phyloP scores from a whole-genome alignment of 2,113 vertebrate genomes.

The Tamias sibiricus region DNA sequence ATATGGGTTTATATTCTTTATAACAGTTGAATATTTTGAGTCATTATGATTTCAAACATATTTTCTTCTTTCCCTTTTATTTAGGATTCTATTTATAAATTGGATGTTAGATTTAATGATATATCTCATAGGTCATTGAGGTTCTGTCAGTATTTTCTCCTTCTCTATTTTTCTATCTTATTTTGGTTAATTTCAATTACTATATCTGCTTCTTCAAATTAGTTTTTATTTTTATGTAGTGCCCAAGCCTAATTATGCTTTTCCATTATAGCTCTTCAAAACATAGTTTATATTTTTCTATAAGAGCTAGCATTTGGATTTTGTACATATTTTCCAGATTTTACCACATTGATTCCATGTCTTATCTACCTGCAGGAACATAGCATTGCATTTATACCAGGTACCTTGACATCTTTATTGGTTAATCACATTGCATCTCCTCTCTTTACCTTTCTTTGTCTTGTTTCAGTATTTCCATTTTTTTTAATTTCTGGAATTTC shows the following conservation, averaged over 20 bases:
- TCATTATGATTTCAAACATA: neutral
- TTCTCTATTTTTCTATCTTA: neutral
- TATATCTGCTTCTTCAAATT: neutral
- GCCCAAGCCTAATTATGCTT: neutral
- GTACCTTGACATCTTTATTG: neutral
- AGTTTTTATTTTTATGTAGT: neutral
- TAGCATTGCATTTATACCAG: neutral
- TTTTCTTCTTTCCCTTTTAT: neutral
- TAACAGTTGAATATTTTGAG: neutral
- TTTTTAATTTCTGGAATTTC: neutral
- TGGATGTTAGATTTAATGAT: neutral
- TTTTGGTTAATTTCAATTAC: neutral
- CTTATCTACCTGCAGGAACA: neutral
- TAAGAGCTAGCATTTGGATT: neutral
- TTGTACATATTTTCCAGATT: neutral
- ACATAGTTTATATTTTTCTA: neutral
- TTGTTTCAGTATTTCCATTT: neutral
- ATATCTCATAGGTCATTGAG: neutral
- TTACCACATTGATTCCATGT: neutral
- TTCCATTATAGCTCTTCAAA: neutral
- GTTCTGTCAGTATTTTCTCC: neutral
- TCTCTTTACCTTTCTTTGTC: neutral
- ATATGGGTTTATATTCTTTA: neutral
- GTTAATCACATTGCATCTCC: neutral
- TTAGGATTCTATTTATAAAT: neutral